Evolutionary conservation across 2,113 vertebrate genomes (phyloP).

Genomic region (Pogonocichla stellata): DNA sequence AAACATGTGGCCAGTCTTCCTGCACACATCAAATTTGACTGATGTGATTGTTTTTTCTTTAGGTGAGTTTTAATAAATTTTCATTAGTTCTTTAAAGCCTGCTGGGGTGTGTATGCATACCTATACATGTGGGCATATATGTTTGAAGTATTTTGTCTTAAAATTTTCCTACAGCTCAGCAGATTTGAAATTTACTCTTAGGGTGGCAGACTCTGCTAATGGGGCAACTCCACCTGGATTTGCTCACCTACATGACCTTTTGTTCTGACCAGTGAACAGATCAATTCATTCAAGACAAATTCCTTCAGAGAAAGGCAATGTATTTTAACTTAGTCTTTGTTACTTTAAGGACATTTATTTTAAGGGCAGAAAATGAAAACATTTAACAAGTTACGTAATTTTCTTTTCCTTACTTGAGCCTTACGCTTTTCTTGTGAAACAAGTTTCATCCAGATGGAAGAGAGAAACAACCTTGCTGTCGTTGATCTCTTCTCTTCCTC

Average conservation of each 20-base stretch:
- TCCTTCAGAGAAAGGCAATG: not conserved
- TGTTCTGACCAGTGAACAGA: not conserved
- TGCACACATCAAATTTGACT: not conserved
- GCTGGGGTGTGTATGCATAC: not conserved
- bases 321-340: not conserved
- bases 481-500: not conserved
- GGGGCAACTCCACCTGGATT: not conserved
- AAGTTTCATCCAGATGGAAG: not conserved
- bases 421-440: not conserved
- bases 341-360: not conserved
- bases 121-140: not conserved
- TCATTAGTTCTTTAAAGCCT: not conserved
- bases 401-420: not conserved
- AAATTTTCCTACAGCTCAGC: not conserved
- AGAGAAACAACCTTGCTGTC: not conserved
- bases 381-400: not conserved
- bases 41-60: not conserved
- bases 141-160: not conserved
- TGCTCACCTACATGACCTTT: not conserved
- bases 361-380: not conserved
- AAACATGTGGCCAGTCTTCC: slow-evolving; percentile 8
- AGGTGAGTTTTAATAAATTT: slow-evolving; percentile 32
- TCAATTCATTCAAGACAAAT: not conserved
- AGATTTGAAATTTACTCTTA: not conserved
- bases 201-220: not conserved